Conservation (phyloP, 2,888 invertebrate species). For the Mellilla xanthometata region DNA sequence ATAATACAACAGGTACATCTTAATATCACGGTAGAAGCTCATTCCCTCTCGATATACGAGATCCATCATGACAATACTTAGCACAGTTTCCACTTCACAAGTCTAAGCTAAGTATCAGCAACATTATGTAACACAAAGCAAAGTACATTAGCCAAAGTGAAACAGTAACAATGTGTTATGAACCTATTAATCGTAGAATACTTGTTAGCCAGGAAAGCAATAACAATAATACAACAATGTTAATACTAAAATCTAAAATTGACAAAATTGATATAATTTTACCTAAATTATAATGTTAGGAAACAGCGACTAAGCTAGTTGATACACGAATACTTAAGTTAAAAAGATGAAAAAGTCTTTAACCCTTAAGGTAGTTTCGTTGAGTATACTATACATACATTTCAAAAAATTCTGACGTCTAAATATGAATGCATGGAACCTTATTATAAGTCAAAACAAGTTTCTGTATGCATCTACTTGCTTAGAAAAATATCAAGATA, state of each 20-base stretch:
- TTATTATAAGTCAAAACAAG: no score
- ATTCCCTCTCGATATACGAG: constrained; percentile 44
- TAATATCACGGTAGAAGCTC: constrained; percentile 75
- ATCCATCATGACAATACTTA: constrained; percentile 58
- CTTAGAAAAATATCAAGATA: no score
- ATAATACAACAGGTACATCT: constrained; percentile 45
- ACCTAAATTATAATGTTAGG: constrained; percentile 67
- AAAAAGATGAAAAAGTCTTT: constrained; percentile 8
- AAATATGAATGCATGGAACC: no score
- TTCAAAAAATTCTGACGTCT: no score
- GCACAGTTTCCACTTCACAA: constrained; percentile 70
- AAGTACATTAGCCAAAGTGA: constrained; percentile 23
- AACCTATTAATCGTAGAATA: constrained; percentile 27
- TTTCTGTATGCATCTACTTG: no score
- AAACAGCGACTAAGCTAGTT: constrained; percentile 52
- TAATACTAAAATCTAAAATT: constrained; percentile 78
- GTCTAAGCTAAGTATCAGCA: constrained; percentile 41
- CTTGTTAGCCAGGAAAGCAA: constrained; percentile 41
- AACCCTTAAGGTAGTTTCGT: no score
- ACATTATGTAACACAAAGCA: constrained; percentile 38
- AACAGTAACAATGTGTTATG: constrained; percentile 29
- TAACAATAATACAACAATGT: constrained; percentile 54
- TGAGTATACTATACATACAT: no score
- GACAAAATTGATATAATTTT: constrained; percentile 81
- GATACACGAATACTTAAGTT: constrained; percentile 30